These are phyloP conservation scores for Glandiceps talaboti DNA, from an alignment of 53 echinoderm and acorn worm species.

Conservation along the genomic window DNA sequence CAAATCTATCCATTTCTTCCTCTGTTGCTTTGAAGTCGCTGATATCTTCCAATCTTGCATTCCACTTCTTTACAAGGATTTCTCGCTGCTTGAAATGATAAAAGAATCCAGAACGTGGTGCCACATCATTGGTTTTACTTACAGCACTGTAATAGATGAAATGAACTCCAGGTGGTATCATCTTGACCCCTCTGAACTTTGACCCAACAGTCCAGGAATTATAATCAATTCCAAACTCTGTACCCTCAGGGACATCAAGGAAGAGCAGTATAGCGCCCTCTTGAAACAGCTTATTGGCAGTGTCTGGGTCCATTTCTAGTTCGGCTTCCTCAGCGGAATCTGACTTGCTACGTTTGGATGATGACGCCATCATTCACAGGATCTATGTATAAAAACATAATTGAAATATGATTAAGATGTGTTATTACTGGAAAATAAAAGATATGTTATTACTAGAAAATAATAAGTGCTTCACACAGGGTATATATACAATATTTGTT, in stretches of 20 bases:
- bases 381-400: too few relatives aligned
- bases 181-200: slow-evolving; percentile 92
- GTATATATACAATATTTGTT: too few relatives aligned
- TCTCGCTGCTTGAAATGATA: slow-evolving; percentile 51
- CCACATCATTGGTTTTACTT: slow-evolving; percentile 28
- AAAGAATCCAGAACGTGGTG: slow-evolving; percentile 85
- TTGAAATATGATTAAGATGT: too few relatives aligned
- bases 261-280: slow-evolving; percentile 84
- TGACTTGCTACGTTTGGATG: not conserved
- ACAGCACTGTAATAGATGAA: slow-evolving; percentile 89
- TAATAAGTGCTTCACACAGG: too few relatives aligned
- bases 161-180: slow-evolving; percentile 92
- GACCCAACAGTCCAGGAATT: slow-evolving; percentile 80
- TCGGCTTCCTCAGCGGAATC: not conserved
- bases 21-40: slow-evolving; percentile 27
- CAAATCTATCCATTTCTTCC: slow-evolving; percentile 25
- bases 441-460: too few relatives aligned
- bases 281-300: slow-evolving; percentile 62
- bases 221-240: slow-evolving; percentile 97
- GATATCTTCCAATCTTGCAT: slow-evolving; percentile 50
- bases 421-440: too few relatives aligned
- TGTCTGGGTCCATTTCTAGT: slow-evolving; percentile 59
- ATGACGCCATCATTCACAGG: not conserved
- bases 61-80: slow-evolving; percentile 70
- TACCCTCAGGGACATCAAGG: slow-evolving; percentile 76